Evolutionary conservation across 2,888 invertebrate species (phyloP), one percentile per base, ranked within the genome.

Genomic region (Ditylenchus weischeri): DNA sequence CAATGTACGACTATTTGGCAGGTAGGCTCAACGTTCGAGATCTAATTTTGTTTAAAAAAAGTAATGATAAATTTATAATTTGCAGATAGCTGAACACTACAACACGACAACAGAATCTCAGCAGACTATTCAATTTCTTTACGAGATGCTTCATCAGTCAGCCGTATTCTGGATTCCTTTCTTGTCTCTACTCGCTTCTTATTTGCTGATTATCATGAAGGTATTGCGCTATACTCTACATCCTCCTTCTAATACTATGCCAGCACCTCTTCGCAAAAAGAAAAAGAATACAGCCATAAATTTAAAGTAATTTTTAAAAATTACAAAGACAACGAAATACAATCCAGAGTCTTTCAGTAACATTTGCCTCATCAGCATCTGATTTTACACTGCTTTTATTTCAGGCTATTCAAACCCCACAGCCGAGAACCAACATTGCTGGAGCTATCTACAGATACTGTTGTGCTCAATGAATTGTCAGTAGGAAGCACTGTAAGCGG

Each of bases 1-100:
- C 78, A 78, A 64, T 79, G 79, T 71, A 74, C 77, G 38, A 76
- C 75, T 51, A 67, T 73, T 35, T 78, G 76, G 71, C 69, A 69
- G 43, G 71, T 73, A 47, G 23, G 8, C n/a, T 21, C 6, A 7
- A 43, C 43, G 4, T n/a, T 15, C 15, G 21, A 61, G n/a, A n/a
- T n/a, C n/a, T n/a, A n/a, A n/a, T n/a, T n/a, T n/a, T n/a, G n/a
- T n/a, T n/a, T n/a, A n/a, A n/a, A n/a, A n/a, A n/a, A n/a, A n/a
- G n/a, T n/a, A n/a, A n/a, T n/a, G n/a, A n/a, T n/a, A n/a, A n/a
- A n/a, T n/a, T n/a, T n/a, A n/a, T n/a, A n/a, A 5, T 23, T 21
- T 57, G 68, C 65, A 67, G 68, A 54, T 67, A 35, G n/a, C 36
- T 51, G 49, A 43, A 23, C 51, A 69, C 38, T 35, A 11, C 7